Evolutionary conservation across 1,140 invertebrate species (phyloP).

Genomic region (Achatina immaculata): DNA sequence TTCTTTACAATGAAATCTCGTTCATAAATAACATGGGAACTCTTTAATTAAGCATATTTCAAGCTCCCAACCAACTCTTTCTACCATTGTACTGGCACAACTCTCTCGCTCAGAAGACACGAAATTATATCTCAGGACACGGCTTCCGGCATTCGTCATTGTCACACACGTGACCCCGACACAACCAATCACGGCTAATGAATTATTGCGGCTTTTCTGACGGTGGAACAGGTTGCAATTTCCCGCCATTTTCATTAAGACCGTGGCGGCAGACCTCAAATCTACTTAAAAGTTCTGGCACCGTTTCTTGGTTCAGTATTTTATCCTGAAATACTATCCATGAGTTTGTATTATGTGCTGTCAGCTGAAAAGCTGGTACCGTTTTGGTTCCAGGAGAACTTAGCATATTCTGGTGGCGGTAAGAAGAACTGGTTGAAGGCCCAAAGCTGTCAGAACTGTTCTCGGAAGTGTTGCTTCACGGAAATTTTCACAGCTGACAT

Average conservation of each 20-base stretch:
- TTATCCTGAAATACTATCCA: neutral
- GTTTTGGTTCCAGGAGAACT: no score
- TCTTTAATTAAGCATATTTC: conserved; percentile 19
- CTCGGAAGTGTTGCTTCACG: no score
- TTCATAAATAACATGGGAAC: conserved; percentile 17
- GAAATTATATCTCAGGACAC: conserved; percentile 16
- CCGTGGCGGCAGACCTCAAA: neutral
- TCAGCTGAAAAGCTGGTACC: no score
- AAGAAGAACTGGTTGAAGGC: no score
- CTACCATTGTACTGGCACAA: neutral
- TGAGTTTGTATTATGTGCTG: no score
- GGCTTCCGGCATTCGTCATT: conserved; percentile 30
- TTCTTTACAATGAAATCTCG: neutral
- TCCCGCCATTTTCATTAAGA: conserved; percentile 12
- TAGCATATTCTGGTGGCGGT: no score
- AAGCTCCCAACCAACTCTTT: neutral
- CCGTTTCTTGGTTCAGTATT: neutral
- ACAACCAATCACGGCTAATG: conserved; percentile 27
- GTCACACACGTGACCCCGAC: conserved; percentile 22
- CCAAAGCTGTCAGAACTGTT: no score
- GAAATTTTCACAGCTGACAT: no score
- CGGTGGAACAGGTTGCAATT: conserved; percentile 20
- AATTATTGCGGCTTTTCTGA: neutral
- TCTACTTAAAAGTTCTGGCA: conserved; percentile 6
- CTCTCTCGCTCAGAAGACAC: neutral